Percentiles rank a stretch among this genome's conserved stretches.
phyloP scores from a whole-genome alignment of 2,888 invertebrate species.

The Cheilosia vernalis region DNA sequence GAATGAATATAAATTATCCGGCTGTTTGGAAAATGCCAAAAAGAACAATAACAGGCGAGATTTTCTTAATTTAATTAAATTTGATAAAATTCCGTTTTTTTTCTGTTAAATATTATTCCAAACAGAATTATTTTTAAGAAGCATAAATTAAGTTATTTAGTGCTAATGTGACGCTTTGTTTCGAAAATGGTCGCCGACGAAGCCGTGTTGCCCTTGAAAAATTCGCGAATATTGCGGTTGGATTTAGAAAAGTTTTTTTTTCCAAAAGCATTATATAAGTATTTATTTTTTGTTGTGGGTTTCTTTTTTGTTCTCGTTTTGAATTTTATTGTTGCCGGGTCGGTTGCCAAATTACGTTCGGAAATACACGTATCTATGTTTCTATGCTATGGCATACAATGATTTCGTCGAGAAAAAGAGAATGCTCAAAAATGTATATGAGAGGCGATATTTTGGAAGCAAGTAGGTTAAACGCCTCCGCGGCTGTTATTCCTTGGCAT shows the following conservation, averaged over 20 bases:
- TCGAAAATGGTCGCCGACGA: constrained; percentile 6
- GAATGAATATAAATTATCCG: background rate
- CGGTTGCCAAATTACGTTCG: constrained; percentile 47
- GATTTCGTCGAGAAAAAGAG: constrained; percentile 47
- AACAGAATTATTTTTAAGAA: background rate
- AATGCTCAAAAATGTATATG: constrained; percentile 51
- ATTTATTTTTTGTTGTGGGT: background rate
- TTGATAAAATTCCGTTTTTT: background rate
- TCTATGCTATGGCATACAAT: constrained; percentile 53
- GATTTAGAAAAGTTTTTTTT: background rate
- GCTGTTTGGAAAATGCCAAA: constrained; percentile 2
- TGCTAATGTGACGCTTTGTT: constrained; percentile 36
- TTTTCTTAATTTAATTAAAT: background rate
- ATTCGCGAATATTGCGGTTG: constrained; percentile 8
- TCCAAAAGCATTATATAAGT: background rate
- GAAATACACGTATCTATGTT: constrained; percentile 42
- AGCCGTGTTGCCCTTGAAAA: constrained; percentile 33
- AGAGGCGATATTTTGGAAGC: constrained; percentile 53
- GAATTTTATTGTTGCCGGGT: constrained; percentile 37
- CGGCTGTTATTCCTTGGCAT: constrained; percentile 68
- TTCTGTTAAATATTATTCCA: background rate
- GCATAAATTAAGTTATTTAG: constrained; percentile 43
- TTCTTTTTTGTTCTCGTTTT: background rate
- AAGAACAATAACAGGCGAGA: constrained; percentile 9
- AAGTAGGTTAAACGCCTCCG: constrained; percentile 72